Evolutionary conservation across 1,140 invertebrate genomes (phyloP).

Genomic region (Danaus melanippus): DNA sequence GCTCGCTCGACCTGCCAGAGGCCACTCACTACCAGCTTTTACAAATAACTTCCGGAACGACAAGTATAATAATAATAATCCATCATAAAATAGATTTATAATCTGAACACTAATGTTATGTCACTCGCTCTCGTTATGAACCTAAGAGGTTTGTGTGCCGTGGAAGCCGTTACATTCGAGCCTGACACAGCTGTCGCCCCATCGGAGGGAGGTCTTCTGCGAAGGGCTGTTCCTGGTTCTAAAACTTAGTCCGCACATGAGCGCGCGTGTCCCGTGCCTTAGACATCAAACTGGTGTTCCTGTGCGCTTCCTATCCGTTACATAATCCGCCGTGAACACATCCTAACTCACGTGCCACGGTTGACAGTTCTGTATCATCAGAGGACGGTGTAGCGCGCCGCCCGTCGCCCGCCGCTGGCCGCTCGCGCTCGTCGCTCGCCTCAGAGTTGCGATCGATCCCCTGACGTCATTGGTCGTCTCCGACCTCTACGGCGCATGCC

Average conservation of each 20-base stretch:
- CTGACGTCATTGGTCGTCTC: conserved; percentile 58
- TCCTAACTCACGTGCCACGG: conserved; percentile 39
- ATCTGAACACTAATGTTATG: conserved; percentile 34
- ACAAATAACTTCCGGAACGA: conserved; percentile 16
- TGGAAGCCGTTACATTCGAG: conserved; percentile 20
- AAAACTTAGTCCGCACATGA: conserved; percentile 94
- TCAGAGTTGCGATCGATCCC: conserved; percentile 32
- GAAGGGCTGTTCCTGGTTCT: conserved; percentile 95
- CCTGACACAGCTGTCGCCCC: conserved; percentile 91
- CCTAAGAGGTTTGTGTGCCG: conserved; percentile 11
- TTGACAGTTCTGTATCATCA: conserved; percentile 36
- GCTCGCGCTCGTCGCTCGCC: conserved; percentile 17
- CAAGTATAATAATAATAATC: conserved; percentile 28
- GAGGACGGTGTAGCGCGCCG: conserved; percentile 27
- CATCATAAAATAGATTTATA: conserved; percentile 38
- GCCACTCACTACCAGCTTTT: conserved; percentile 19
- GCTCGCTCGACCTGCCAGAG: too few relatives aligned
- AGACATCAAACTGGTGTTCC: conserved; percentile 37
- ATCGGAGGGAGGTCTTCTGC: conserved; percentile 94
- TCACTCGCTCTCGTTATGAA: conserved; percentile 22
- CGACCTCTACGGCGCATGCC: conserved; percentile 36
- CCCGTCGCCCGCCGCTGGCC: conserved; percentile 24
- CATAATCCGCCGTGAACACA: conserved; percentile 36
- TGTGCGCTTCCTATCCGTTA: conserved; percentile 28
- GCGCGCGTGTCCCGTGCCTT: conserved; percentile 67